phyloP scores from a whole-genome alignment of 2,113 vertebrate species.

The Sander lucioperca region DNA sequence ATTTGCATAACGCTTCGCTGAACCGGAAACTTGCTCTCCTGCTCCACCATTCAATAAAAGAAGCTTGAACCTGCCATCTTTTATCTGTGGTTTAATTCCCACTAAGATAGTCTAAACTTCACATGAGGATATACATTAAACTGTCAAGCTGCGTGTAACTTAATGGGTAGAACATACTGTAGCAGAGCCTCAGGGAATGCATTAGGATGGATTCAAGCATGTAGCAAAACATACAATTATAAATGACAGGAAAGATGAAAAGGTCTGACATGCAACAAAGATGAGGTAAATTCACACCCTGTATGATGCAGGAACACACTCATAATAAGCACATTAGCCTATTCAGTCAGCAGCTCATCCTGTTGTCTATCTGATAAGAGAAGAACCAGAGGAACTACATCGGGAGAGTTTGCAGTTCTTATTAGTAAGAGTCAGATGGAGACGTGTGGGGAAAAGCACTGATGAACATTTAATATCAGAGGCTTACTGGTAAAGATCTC shows the following conservation, averaged over 20 bases:
- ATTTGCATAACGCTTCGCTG: conserved; percentile 49
- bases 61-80: not conserved
- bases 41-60: conserved; percentile 2
- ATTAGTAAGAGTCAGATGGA: conserved; percentile 34
- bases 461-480: conserved; percentile 33
- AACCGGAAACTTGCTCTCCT: conserved; percentile 5
- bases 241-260: not conserved
- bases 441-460: conserved; percentile 1
- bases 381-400: not conserved
- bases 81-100: conserved; percentile 1
- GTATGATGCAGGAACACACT: not conserved
- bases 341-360: conserved; percentile 31
- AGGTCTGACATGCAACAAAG: not conserved
- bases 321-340: not conserved
- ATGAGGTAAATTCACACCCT: not conserved
- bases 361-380: conserved; percentile 1
- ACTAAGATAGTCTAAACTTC: not conserved
- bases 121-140: not conserved
- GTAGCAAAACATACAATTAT: not conserved
- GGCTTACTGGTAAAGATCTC: conserved; percentile 39
- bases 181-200: not conserved
- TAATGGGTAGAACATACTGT: not conserved
- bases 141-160: not conserved
- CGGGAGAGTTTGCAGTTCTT: conserved; percentile 16
- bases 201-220: not conserved